A percentile compares a stretch with the other conserved stretches of the same genome.
Conservation (phyloP, 1,140 invertebrate genomes). For the Venustaconcha ellipsiformis region DNA sequence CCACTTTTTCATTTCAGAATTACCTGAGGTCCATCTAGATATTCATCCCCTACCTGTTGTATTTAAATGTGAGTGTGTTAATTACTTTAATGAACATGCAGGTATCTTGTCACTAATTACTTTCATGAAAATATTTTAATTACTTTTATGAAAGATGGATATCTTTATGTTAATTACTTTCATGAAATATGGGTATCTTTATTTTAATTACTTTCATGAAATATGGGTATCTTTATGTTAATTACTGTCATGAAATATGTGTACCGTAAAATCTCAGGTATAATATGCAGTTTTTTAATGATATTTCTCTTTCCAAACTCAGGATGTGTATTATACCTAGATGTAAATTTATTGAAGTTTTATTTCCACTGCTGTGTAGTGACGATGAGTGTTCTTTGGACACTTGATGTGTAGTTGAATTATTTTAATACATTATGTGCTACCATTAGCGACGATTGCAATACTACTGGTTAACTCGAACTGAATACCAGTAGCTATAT, state of each 20-base stretch:
- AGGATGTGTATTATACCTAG: too few species aligned
- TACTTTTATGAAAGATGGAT: neutral
- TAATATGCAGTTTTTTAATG: too few species aligned
- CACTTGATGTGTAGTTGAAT: neutral
- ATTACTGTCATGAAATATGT: neutral
- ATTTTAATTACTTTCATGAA: neutral
- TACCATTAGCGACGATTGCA: too few species aligned
- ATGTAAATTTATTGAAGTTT: too few species aligned
- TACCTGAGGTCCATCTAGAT: slow-evolving; percentile 40
- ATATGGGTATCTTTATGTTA: neutral
- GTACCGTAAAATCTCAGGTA: too few species aligned
- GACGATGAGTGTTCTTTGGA: neutral
- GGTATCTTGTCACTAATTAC: neutral
- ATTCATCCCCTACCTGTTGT: slow-evolving; percentile 49
- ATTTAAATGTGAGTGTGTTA: slow-evolving; percentile 53
- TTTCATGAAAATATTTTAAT: neutral
- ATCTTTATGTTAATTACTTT: neutral
- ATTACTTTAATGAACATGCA: neutral
- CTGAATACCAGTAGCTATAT: too few species aligned
- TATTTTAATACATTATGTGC: too few species aligned
- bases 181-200: neutral
- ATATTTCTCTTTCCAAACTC: too few species aligned
- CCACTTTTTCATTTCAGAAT: slow-evolving; percentile 34
- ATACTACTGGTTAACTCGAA: too few species aligned
- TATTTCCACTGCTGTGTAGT: neutral